Conservation (phyloP, 2,113 vertebrate species). For the Aptenodytes patagonicus region DNA sequence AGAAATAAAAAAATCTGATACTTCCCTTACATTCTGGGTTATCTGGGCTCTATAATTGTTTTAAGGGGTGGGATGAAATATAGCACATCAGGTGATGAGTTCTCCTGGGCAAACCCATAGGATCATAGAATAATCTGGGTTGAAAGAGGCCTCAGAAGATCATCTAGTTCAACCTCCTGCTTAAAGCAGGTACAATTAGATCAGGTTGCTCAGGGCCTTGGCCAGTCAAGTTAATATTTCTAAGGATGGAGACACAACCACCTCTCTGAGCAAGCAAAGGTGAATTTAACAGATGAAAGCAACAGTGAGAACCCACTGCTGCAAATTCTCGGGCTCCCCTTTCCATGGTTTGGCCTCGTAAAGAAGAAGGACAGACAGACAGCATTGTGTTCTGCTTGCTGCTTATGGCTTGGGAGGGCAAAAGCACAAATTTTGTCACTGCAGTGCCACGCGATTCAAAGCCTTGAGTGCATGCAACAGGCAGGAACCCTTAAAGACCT, state of each 20-base stretch:
- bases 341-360: neutral
- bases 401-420: neutral
- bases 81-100: neutral
- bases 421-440: neutral
- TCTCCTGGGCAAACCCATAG: neutral
- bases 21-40: neutral
- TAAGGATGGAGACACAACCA: neutral
- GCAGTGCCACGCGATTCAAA: neutral
- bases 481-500: neutral
- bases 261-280: neutral
- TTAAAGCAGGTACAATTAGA: neutral
- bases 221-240: neutral
- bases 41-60: neutral
- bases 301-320: neutral
- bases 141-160: neutral
- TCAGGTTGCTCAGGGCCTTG: neutral
- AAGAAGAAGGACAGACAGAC: neutral
- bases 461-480: neutral
- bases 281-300: neutral
- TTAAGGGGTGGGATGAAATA: neutral
- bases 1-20: neutral
- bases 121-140: neutral
- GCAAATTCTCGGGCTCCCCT: neutral
- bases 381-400: neutral
- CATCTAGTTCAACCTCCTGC: neutral